Conservation (phyloP, 2,113 vertebrate genomes). For the Pachyramphus minor region DNA sequence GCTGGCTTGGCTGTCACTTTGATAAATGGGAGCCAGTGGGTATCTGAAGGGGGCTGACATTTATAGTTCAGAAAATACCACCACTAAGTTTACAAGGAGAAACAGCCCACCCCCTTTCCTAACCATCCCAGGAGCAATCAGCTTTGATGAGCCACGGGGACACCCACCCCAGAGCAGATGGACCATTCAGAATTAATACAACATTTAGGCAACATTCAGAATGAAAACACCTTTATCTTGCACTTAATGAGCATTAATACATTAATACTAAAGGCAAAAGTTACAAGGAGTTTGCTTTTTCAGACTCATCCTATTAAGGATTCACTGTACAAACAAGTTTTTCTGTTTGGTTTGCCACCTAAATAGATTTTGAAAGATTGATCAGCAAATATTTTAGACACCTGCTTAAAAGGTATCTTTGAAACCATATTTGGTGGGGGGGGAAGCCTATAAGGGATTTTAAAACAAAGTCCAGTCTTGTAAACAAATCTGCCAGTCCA, state of each 20-base stretch:
- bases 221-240: neutral
- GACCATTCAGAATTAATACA: neutral
- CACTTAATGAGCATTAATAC: neutral
- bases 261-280: neutral
- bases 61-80: slow-evolving; percentile 3
- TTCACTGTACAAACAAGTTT: neutral
- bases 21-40: slow-evolving; percentile 22
- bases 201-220: too few relatives aligned
- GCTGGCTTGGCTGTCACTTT: slow-evolving; percentile 44
- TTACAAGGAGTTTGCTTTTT: neutral
- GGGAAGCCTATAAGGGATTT: neutral
- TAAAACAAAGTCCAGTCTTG: neutral
- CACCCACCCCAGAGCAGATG: neutral
- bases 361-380: neutral
- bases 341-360: neutral
- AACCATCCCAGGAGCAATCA: neutral
- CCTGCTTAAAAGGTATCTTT: neutral
- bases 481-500: neutral
- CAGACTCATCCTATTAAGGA: neutral
- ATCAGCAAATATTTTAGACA: neutral
- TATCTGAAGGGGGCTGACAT: neutral
- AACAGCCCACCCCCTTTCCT: neutral
- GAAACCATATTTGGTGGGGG: neutral
- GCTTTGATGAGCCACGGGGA: neutral
- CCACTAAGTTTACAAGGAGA: neutral